Conservation (phyloP, 2,888 invertebrate species). For the Marronus borbonicus region DNA sequence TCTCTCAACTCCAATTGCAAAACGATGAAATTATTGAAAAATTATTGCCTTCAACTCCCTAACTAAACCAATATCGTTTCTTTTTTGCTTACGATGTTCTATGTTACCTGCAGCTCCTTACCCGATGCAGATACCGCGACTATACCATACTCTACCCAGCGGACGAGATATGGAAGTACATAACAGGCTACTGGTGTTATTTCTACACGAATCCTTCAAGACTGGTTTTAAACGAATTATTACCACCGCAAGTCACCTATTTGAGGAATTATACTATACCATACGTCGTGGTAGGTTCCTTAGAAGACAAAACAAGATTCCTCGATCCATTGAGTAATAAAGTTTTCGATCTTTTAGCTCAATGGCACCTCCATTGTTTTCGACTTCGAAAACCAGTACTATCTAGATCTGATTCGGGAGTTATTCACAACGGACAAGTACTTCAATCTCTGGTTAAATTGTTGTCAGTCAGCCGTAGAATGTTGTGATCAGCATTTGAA, state of each 20-base stretch:
- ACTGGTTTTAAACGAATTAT: not conserved
- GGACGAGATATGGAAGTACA: conserved; percentile 31
- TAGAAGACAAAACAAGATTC: not conserved
- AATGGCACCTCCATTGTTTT: conserved; percentile 24
- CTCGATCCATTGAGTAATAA: not conserved
- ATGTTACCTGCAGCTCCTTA: not conserved
- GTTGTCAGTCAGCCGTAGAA: conserved; percentile 62
- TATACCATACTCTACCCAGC: conserved; percentile 7
- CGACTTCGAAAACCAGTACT: conserved; percentile 32
- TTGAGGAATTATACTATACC: not conserved
- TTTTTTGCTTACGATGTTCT: not conserved
- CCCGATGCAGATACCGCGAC: conserved; percentile 30
- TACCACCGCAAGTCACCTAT: not conserved
- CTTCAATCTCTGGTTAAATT: conserved; percentile 63
- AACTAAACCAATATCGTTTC: no score
- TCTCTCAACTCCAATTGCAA: no score
- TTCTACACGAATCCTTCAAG: not conserved
- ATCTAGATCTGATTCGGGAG: conserved; percentile 57
- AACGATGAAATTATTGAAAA: no score
- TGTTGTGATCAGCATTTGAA: conserved; percentile 63
- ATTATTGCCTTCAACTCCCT: no score
- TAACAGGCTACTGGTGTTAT: conserved; percentile 34
- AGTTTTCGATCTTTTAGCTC: not conserved
- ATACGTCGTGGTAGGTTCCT: not conserved
- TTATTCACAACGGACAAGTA: conserved; percentile 60